Conservation (phyloP, 2,888 invertebrate species). For the Euphydryas editha region DNA sequence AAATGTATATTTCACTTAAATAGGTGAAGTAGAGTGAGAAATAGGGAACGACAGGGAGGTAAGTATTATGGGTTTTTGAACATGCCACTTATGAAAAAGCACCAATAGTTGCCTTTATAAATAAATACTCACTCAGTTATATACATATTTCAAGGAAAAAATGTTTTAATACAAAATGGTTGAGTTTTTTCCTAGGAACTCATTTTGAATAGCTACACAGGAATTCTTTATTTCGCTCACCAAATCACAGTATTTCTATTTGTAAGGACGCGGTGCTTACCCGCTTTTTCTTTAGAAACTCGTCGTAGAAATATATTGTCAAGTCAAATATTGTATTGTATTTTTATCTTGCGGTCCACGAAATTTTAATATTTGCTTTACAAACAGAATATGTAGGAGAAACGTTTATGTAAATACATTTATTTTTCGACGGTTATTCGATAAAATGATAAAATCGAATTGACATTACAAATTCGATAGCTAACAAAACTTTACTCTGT, state of each 20-base stretch:
- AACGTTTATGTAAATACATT: slow-evolving; percentile 36
- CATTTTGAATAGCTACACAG: not conserved
- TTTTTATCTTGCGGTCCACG: slow-evolving; percentile 27
- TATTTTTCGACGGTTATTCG: slow-evolving; percentile 8
- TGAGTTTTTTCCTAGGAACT: not conserved
- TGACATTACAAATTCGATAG: no score
- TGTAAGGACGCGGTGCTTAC: slow-evolving; percentile 13
- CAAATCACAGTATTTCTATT: slow-evolving; percentile 9
- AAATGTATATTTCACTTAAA: no score
- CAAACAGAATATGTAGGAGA: slow-evolving; percentile 27
- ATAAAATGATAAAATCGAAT: not conserved
- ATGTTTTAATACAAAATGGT: not conserved
- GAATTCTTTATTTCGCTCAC: not conserved
- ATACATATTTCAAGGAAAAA: not conserved
- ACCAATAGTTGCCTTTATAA: no score
- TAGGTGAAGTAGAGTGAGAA: no score
- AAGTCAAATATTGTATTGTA: slow-evolving; percentile 18
- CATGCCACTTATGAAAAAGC: no score
- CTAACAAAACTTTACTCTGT: no score
- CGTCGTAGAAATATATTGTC: slow-evolving; percentile 23
- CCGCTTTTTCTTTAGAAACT: slow-evolving; percentile 19
- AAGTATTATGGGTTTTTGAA: no score
- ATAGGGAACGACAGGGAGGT: no score
- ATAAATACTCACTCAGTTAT: no score
- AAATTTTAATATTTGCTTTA: slow-evolving; percentile 33